phyloP scores from a whole-genome alignment of 2,797 vertebrate species.

The Danio choprae region DNA sequence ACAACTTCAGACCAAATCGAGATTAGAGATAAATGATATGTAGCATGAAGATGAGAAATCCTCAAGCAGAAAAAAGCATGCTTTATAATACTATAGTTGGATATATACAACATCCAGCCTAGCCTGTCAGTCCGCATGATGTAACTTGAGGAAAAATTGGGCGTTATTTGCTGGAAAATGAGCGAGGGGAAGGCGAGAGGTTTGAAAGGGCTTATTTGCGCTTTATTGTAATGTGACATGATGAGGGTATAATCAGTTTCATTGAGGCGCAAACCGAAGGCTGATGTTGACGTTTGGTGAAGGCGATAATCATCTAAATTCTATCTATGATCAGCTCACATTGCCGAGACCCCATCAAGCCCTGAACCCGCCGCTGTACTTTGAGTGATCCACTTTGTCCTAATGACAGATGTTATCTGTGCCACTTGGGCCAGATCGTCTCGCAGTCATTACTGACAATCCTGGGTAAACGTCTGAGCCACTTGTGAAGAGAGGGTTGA shows the following conservation, averaged over 20 bases:
- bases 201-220: conserved; percentile 65
- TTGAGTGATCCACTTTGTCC: conserved; percentile 41
- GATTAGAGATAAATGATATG: conserved; percentile 21
- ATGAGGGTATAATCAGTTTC: conserved; percentile 70
- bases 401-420: conserved; percentile 44
- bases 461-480: neutral
- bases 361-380: conserved; percentile 30
- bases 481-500: neutral
- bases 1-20: neutral
- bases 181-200: conserved; percentile 64
- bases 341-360: conserved; percentile 17
- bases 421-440: conserved; percentile 53
- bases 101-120: conserved; percentile 54
- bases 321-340: conserved; percentile 49
- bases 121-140: conserved; percentile 69
- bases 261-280: conserved; percentile 60
- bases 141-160: conserved; percentile 74
- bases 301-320: conserved; percentile 63
- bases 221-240: conserved; percentile 72
- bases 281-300: conserved; percentile 60
- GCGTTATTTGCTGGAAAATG: conserved; percentile 65
- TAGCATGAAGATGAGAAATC: conserved; percentile 32
- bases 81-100: neutral
- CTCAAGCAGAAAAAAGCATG: neutral
- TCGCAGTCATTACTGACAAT: conserved; percentile 59